Conservation (phyloP, 2,797 vertebrate species). For the Leptodactylus fallax region DNA sequence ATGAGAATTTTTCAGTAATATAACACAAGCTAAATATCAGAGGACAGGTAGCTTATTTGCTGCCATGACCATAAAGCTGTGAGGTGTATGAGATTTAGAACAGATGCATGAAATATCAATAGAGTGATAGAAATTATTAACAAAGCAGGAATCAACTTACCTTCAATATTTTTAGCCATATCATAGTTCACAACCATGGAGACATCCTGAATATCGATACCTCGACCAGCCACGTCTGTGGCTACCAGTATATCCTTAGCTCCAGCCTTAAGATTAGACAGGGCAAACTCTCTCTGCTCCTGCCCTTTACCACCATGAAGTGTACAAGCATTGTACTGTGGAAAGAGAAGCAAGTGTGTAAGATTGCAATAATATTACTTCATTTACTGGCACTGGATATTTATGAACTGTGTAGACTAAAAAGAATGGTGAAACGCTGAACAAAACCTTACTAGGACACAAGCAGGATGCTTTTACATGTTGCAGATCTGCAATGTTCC, state of each 20-base stretch:
- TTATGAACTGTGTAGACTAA: background rate
- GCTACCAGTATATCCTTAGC: conserved; percentile 99
- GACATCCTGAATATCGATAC: conserved; percentile 97
- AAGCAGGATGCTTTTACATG: too few relatives aligned
- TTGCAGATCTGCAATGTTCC: too few relatives aligned
- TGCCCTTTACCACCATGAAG: conserved; percentile 97
- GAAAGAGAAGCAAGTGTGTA: background rate
- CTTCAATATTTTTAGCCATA: conserved; percentile 99
- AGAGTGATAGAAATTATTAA: background rate
- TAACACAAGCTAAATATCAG: too few relatives aligned
- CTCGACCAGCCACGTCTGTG: conserved; percentile 95
- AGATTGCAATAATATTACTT: background rate
- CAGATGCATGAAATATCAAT: background rate
- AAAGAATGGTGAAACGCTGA: background rate
- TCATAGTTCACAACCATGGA: conserved; percentile 98
- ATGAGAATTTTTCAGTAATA: too few relatives aligned
- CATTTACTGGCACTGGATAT: too few relatives aligned
- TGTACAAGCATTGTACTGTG: conserved; percentile 96
- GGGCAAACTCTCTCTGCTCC: conserved; percentile 96
- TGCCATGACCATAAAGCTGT: background rate
- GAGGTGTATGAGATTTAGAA: background rate
- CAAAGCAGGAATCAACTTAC: conserved; percentile 72
- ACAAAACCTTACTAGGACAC: too few relatives aligned
- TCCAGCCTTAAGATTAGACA: conserved; percentile 97
- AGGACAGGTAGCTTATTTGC: background rate